A percentile compares a stretch with the other conserved stretches of the same genome.
These are phyloP conservation scores for Onychorhynchus coronatus DNA, from an alignment of 2,113 vertebrate genomes.

Conservation along the genomic window DNA sequence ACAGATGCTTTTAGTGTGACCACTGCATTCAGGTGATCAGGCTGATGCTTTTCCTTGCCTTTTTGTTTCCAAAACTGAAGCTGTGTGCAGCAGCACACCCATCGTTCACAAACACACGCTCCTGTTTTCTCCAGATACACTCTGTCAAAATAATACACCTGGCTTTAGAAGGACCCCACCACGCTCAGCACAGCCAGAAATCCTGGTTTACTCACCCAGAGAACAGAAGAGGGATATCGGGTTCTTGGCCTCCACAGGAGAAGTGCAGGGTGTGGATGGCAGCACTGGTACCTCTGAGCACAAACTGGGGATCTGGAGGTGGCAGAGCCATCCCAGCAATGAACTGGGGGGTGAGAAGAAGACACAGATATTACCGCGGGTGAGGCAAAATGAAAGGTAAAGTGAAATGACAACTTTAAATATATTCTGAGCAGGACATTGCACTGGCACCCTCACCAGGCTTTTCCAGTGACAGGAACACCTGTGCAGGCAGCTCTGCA, in stretches of 20 bases:
- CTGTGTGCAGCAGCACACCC: background rate
- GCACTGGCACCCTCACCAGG: background rate
- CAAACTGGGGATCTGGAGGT: slow-evolving; percentile 84
- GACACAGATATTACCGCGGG: background rate
- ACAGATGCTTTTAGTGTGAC: background rate
- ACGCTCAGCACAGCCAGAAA: background rate
- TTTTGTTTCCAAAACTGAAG: background rate
- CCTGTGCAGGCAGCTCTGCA: background rate
- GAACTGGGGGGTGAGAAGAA: background rate
- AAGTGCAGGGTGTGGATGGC: slow-evolving; percentile 87
- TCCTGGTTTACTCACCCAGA: slow-evolving; percentile 81
- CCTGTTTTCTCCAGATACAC: background rate
- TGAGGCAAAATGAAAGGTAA: background rate
- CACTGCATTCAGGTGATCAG: background rate
- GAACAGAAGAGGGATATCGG: slow-evolving; percentile 77
- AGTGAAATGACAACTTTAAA: background rate
- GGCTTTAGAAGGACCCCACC: background rate
- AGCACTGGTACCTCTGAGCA: slow-evolving; percentile 83
- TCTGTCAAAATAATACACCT: background rate
- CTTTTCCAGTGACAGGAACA: background rate
- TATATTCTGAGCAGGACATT: background rate
- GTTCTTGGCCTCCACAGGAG: slow-evolving; percentile 50
- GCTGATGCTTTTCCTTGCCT: background rate
- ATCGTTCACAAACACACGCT: background rate
- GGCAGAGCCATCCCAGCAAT: slow-evolving; percentile 68